These are phyloP conservation scores for Xylophagus ater DNA, from an alignment of 2,888 invertebrate genomes.

Conservation along the genomic window DNA sequence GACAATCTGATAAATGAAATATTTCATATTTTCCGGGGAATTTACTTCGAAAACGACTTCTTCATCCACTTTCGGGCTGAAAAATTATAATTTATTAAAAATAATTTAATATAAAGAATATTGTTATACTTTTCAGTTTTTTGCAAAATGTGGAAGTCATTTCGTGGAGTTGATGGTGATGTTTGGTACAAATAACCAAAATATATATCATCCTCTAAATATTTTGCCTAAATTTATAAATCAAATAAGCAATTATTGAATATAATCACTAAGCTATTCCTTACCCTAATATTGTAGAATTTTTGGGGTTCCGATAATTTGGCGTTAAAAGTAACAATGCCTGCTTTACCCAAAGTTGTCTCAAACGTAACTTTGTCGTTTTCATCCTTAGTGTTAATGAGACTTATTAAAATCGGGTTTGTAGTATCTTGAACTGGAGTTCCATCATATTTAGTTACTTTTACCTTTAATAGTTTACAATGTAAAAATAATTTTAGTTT, in stretches of 20 bases:
- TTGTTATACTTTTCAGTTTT: slow-evolving; percentile 7
- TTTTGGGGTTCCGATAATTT: slow-evolving; percentile 45
- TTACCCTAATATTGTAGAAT: slow-evolving; percentile 14
- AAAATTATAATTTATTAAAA: not conserved
- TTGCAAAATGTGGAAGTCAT: slow-evolving; percentile 40
- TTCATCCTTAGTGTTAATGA: too few species aligned
- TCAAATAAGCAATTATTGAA: too few species aligned
- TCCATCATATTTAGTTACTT: slow-evolving; percentile 59
- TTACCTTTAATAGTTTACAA: slow-evolving; percentile 43
- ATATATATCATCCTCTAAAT: too few species aligned
- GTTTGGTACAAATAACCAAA: slow-evolving; percentile 56
- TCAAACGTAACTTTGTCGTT: too few species aligned
- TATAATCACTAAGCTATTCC: slow-evolving; percentile 20
- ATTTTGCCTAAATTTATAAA: too few species aligned
- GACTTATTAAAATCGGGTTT: slow-evolving; percentile 48
- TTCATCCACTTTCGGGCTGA: slow-evolving; percentile 51
- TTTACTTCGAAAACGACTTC: slow-evolving; percentile 65
- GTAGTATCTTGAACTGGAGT: slow-evolving; percentile 49
- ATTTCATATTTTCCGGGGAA: slow-evolving; percentile 60
- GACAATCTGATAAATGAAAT: slow-evolving; percentile 64
- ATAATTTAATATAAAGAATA: not conserved
- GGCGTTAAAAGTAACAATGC: slow-evolving; percentile 52
- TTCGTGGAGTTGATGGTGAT: too few species aligned
- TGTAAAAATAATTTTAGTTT: not conserved
- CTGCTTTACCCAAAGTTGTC: slow-evolving; percentile 46